Base-by-base conservation (phyloP, 1,140 invertebrate genomes). In the Whitmania pigra region DNA sequence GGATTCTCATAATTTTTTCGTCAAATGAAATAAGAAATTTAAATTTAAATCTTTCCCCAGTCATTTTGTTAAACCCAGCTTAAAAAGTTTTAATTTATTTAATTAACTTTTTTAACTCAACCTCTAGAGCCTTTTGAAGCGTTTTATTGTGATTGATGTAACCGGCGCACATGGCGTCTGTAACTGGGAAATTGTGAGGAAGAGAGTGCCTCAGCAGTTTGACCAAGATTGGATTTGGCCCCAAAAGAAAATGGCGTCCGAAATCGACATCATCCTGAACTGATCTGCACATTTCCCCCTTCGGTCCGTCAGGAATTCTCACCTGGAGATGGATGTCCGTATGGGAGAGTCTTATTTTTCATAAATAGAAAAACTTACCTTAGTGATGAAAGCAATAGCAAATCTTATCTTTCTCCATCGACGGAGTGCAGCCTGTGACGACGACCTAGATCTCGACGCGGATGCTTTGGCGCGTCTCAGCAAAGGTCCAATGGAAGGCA, bases 211-310 rank as follows among this genome's bases (percentile, higher is more conserved):
- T 29, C 27, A 53, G 22, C 27, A 49, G 43, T 49, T 36, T 25
- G 49, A 73, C 25, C 22, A 73, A 13, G 25, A 53, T 31, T 18
- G 72, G 72, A 27, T 73, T 73, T n/a, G 72, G 31, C 7, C 72
- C 72, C 67, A 71, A 49, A 31, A 73, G 72, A 67, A 69, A 73
- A 13, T 53, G 15, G 20, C 67, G 53, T 0, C 67, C 72, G 53
- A 73, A 73, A 54, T 73, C 72, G 17, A 73, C n/a, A 29, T 73
- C 72, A 40, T 73, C 72, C 53, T 73, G 72, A 2, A 73, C 67
- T 15, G 49, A 60, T 49, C 68, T 31, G 53, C 72, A 73, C 72
- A 73, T 73, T n/a, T 73, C 72, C 5, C 72, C 72, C 55, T 73
- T 69, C 49, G 72, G 67, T 17, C 72, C 72, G 17, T 73, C 72